Evolutionary conservation across 2,113 vertebrate species (phyloP), one percentile per base, ranked within the genome.

Genomic region (Prionailurus bengalensis): DNA sequence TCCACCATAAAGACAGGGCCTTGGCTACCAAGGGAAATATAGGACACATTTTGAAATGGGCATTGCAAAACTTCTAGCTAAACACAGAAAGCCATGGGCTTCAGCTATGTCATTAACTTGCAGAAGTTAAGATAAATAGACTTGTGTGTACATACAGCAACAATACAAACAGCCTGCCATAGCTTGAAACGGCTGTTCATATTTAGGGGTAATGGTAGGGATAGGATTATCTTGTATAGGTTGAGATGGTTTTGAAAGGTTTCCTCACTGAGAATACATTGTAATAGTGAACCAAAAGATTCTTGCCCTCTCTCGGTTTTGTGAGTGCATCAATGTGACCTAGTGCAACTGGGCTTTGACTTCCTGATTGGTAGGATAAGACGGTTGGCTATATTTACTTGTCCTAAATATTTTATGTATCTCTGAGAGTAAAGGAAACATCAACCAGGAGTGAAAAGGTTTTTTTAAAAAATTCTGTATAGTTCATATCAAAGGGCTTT

Each of bases 31-130:
- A 78, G 68, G 39, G 39, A 92, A 92, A 51, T 61, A 76, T 2
- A 85, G 14, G 65, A 80, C 73, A 65, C 29, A 33, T 53, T 97
- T 97, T 92, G 23, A 84, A 92, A 89, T 45, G 16, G 51, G 10
- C 29, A 55, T 31, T 45, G 17, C 25, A 73, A n/a, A 86, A 13
- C 55, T 31, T 86, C 4, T 91, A 45, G 73, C 42, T 80, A 66
- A 83, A 79, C 19, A 63, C 61, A 84, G 39, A 89, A 29, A 27
- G 12, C 42, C 78, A 78, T 51, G 31, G 11, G 25, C 45, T 80
- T 93, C 85, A 86, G 29, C 42, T 31, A 8, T 42, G 31, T 74
- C 21, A 23, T 0, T 93, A 39, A 93, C n/a, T 85, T 94, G 48
- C 39, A n/a, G 5, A 90, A 82, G 48, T 80, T 53, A 87, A 14